phyloP scores from a whole-genome alignment of 2,888 invertebrate species.

The Baronia brevicornis region DNA sequence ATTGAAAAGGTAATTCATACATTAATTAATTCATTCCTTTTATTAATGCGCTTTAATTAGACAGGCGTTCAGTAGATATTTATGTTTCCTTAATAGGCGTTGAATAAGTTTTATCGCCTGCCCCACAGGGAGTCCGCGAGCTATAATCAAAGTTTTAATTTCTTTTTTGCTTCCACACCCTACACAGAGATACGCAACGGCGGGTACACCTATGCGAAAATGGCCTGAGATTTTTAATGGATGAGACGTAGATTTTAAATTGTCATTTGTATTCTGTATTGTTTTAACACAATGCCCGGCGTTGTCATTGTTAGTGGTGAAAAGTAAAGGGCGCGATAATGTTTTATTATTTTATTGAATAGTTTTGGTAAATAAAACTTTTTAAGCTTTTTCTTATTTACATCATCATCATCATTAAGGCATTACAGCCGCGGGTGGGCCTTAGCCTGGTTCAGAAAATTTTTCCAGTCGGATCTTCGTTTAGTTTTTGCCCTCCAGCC shows the following conservation, averaged over 20 bases:
- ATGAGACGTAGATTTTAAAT: constrained; percentile 43
- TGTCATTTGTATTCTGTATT: constrained; percentile 49
- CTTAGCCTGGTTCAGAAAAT: too few species aligned
- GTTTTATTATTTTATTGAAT: constrained; percentile 17
- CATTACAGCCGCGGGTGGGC: too few species aligned
- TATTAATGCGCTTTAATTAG: constrained; percentile 11
- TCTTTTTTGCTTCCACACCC: constrained; percentile 13
- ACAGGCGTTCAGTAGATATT: constrained; percentile 7
- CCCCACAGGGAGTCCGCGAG: constrained; percentile 11
- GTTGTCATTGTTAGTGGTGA: constrained; percentile 12
- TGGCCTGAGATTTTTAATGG: constrained; percentile 26
- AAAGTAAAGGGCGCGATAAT: constrained; percentile 12
- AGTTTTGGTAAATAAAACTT: too few species aligned
- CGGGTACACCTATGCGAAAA: constrained; percentile 11
- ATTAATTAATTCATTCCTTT: too few species aligned
- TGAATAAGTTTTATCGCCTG: constrained; percentile 10
- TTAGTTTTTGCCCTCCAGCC: too few species aligned
- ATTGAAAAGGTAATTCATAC: too few species aligned
- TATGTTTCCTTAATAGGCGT: constrained; percentile 6
- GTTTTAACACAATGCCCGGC: constrained; percentile 37
- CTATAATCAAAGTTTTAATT: constrained; percentile 11
- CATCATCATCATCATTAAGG: too few species aligned
- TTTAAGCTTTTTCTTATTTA: too few species aligned
- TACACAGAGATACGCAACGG: background rate
- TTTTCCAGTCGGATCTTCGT: too few species aligned